Evolutionary conservation across 2,113 vertebrate genomes (phyloP).

Genomic region (Smithornis capensis): DNA sequence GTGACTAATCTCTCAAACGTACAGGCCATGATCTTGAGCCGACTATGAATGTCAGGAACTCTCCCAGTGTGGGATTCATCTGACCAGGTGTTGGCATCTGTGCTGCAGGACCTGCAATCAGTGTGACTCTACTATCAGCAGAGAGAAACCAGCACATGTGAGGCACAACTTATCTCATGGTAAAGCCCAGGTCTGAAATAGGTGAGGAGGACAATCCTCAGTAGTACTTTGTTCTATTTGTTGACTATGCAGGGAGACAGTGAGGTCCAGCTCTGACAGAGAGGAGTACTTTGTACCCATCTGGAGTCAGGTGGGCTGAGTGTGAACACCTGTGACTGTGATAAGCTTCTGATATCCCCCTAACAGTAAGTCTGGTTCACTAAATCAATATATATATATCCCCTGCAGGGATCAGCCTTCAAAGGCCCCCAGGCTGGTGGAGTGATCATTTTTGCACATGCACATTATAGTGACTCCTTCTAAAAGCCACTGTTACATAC

Average conservation of each 20-base stretch:
- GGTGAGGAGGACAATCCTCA: neutral
- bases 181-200: neutral
- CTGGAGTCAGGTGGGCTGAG: neutral
- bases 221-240: neutral
- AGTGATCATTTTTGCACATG: rapidly evolving
- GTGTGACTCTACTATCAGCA: neutral
- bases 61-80: neutral
- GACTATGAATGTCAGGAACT: rapidly evolving
- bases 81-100: neutral
- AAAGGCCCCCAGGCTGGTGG: neutral
- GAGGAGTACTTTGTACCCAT: neutral
- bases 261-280: neutral
- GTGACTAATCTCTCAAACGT: neutral
- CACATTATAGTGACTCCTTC: neutral
- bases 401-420: neutral
- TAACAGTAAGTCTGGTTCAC: neutral
- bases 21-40: neutral
- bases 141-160: neutral
- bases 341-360: neutral
- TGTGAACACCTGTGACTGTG: neutral
- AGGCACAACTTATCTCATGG: neutral
- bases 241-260: neutral
- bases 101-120: neutral
- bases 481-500: neutral
- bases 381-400: neutral